Evolutionary conservation across 2,797 vertebrate genomes (phyloP), one percentile per base, ranked within the genome.

Genomic region (Kryptolebias ocellatus): DNA sequence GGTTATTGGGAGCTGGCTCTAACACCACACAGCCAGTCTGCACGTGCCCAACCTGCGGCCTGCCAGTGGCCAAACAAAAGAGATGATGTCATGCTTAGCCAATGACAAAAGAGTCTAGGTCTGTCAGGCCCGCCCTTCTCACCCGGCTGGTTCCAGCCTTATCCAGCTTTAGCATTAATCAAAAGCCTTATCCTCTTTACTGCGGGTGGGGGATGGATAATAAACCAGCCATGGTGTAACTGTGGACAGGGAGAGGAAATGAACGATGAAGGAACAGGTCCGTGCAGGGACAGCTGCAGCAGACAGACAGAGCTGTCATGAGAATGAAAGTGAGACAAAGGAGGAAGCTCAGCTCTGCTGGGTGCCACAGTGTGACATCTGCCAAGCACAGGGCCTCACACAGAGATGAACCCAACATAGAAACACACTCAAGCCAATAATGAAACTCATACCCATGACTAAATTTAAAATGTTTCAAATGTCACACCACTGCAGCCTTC

Each of bases 41-140:
- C 93, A 93, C 90, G 93, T 94, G 94, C 90, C 92, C 72, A 84
- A 83, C 91, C 85, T 65, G 84, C 76, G 67, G 89, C 88, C 91
- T 92, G 88, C 90, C 92, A 94, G 84, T 92, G 92, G 90, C 81
- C 74, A 57, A 87, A 93, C 90, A 93, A 93, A 94, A 88, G 84
- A 79, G 89, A 94, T 95, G 94, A 95, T 94, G 94, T 95, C 94
- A 94, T 93, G 88, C 85, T 93, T 87, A 94, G 81, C 93, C 93
- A 94, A 95, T 94, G 90, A 94, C 92, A 93, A 94, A 91, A 86
- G 89, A 87, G 85, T 81, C 80, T 86, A 81, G 80, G 81, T 85
- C 75, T 51, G 79, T 81, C 75, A 50, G 79, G 81, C 88, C 92
- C 85, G 86, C 87, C 84, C 86, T 89, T 82, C 84, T 88, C 87